Base-by-base conservation (phyloP, 64 coral and sea anemone species). In the Cladopsammia gracilis region DNA sequence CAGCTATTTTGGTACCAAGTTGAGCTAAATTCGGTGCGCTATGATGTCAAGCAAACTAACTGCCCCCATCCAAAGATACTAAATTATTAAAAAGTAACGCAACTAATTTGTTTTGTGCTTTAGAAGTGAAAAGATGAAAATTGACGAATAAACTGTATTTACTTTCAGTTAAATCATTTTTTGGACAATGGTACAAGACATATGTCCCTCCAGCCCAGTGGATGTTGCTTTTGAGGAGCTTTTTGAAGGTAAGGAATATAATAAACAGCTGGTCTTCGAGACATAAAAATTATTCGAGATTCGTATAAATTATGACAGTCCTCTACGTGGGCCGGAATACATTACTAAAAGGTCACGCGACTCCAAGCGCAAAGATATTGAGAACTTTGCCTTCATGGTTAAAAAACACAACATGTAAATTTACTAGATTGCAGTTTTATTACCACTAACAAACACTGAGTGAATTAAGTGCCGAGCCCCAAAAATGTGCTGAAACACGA, bases 191-290 rank as follows among this genome's bases (percentile, higher is more conserved):
- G 80, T 84, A 0, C 45, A 67, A 66, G 62, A 67, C 47, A 84
- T 7, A 10, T 67, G 20, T 44, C 80, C 80, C 48, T 84, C 43
- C 3, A 93, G 91, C 68, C 91, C 91, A 45, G 80, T 93, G 5
- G 91, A 93, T 62, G 85, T 87, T 15, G 91, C 91, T 26, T 93
- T 93, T 71, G 85, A 93, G 48, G 91, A 93, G 19, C 73, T 93
- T 18, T 86, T 93, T 70, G 91, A 93, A 87, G 91, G 91, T 93
- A 87, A 67, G 86, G 44, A 22, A 26, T 18, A 51, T 68, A 62
- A 5, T 49, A 5, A 47, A 45, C 77, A 72, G 56, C 49, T 61
- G 90, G 25, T 22, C 25, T 8, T 13, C 9, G 56, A 46, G 13
- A 7, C 52, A 62, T 58, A 84, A 52, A n/a, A 90, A 52, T 70